These are phyloP conservation scores for Acanthochromis polyacanthus DNA, from an alignment of 2,113 vertebrate genomes.

Conservation along the genomic window DNA sequence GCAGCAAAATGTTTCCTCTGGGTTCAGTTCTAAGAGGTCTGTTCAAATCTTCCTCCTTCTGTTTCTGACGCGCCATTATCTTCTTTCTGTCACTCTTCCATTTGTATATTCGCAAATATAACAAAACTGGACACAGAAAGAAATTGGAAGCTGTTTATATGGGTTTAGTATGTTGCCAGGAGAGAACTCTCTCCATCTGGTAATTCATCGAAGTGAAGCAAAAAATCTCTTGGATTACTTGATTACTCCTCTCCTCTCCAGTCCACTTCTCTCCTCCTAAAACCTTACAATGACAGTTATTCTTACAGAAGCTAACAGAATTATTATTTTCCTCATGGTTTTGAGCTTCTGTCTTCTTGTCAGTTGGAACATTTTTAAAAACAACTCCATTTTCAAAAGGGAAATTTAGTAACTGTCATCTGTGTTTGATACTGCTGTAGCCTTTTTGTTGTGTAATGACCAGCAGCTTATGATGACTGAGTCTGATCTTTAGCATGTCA, in stretches of 20 bases:
- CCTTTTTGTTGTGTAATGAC: too few species aligned
- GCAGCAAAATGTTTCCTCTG: too few species aligned
- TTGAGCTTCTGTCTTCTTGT: too few species aligned
- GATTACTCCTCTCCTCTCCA: background rate
- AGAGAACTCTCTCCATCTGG: slow-evolving; percentile 10
- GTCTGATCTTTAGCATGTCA: too few species aligned
- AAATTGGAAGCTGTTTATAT: slow-evolving; percentile 6
- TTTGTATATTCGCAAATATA: background rate
- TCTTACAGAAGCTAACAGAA: too few species aligned
- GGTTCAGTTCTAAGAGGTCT: slow-evolving; percentile 3
- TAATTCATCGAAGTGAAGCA: slow-evolving; percentile 11
- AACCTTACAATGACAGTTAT: background rate
- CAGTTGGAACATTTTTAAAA: too few species aligned
- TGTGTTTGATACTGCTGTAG: too few species aligned
- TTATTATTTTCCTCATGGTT: too few species aligned
- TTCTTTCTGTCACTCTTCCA: background rate
- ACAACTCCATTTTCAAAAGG: too few species aligned
- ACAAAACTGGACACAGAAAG: slow-evolving; percentile 3
- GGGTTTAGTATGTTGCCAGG: slow-evolving; percentile 10
- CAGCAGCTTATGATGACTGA: too few species aligned
- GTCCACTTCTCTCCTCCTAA: background rate
- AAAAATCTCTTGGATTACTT: slow-evolving; percentile 6
- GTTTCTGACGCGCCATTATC: slow-evolving; percentile 1
- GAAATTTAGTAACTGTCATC: too few species aligned
- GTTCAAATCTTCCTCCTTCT: background rate